Evolutionary conservation across 35 echinoderm and acorn worm species (phyloP), one percentile per base, ranked within the genome.

Genomic region (Ophiothrix spiculata): DNA sequence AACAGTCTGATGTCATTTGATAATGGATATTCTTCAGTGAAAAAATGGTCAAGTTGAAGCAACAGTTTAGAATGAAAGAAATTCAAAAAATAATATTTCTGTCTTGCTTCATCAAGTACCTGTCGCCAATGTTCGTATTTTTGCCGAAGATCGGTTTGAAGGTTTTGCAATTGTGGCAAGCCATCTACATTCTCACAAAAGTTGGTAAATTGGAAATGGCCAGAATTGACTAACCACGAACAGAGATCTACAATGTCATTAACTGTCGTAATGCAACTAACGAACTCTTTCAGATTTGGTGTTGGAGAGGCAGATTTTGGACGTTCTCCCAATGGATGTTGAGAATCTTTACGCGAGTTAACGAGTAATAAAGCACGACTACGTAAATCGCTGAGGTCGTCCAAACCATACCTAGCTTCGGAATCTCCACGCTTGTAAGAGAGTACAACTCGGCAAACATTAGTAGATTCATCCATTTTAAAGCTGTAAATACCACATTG

Each of bases 211-310:
- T 28, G 23, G 39, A 75, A 86, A 31, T 86, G 84, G 31, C 84
- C 84, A 17, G 84, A 75, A 39, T 77, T 33, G 15, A 39, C 64
- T 13, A 86, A 64, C 36, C 69, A 10, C 0, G 64, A 34, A 46
- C 84, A 86, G 31, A 86, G 84, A 14, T 86, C 11, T 40, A 39
- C 32, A 34, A 86, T 86, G 28, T 86, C 84, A 76, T 76, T 86
- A 11, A 46, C 84, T 45, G 39, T 37, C 32, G 37, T 74, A 33
- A 86, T 34, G 38, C 84, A 86, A 15, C 35, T 25, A 17, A 86
- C n/a, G 23, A 86, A 86, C 69, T 86, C 69, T 32, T 76, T 4
- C 21, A 86, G 75, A 29, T 75, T 39, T 25, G n/a, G 63, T 14
- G 81, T 37, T 60, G 63, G 17, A 74, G 37, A n/a, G n/a, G n/a